These are phyloP conservation scores for Solenopsis invicta DNA, from an alignment of 1,140 invertebrate species.

Conservation along the genomic window DNA sequence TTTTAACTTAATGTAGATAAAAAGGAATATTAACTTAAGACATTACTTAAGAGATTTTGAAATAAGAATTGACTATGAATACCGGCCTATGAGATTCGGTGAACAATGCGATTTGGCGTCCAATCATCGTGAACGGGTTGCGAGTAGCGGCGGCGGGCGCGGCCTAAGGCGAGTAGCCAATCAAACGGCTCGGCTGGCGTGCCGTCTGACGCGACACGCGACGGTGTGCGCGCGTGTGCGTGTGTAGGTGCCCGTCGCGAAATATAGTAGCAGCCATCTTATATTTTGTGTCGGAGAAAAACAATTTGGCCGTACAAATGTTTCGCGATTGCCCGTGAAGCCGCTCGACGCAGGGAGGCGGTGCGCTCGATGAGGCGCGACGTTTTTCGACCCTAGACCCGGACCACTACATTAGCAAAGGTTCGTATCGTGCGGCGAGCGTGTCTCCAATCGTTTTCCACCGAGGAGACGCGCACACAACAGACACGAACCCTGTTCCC, in stretches of 20 bases:
- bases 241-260: constrained; percentile 79
- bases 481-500: constrained; percentile 55
- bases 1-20: no score
- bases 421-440: constrained; percentile 78
- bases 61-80: no score
- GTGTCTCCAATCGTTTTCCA: constrained; percentile 34
- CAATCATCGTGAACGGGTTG: constrained; percentile 57
- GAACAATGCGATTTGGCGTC: constrained; percentile 32
- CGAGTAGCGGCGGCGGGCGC: constrained; percentile 26
- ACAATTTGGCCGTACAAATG: constrained; percentile 86
- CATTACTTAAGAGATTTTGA: no score
- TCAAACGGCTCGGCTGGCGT: constrained; percentile 50
- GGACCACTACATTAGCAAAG: constrained; percentile 87
- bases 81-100: not conserved
- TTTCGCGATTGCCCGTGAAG: constrained; percentile 84
- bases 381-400: constrained; percentile 83
- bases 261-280: constrained; percentile 87
- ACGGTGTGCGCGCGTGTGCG: constrained; percentile 66
- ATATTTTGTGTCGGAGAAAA: constrained; percentile 87
- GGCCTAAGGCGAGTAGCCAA: constrained; percentile 65
- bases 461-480: constrained; percentile 39
- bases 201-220: constrained; percentile 64
- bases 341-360: constrained; percentile 79
- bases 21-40: no score
- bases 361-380: constrained; percentile 84